phyloP scores from a whole-genome alignment of 2,888 invertebrate genomes.

The Drosophila antonietae region DNA sequence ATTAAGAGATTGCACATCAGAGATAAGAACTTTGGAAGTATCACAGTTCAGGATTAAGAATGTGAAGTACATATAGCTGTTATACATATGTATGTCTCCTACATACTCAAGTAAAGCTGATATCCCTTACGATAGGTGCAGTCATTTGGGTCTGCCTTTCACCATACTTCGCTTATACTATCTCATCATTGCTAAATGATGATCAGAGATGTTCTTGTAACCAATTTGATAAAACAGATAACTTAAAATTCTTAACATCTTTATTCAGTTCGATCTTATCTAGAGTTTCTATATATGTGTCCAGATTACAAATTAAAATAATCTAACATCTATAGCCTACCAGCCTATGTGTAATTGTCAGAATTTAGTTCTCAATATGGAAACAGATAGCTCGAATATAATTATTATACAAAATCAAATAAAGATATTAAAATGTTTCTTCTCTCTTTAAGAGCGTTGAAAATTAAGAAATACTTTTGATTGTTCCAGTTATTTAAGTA shows the following conservation, averaged over 20 bases:
- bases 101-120: constrained; percentile 12
- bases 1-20: constrained; percentile 57
- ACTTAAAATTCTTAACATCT: constrained; percentile 49
- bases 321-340: neutral
- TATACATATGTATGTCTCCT: neutral
- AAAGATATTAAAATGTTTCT: too few relatives aligned
- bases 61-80: constrained; percentile 2
- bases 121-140: constrained; percentile 31
- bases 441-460: too few relatives aligned
- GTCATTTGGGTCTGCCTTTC: constrained; percentile 48
- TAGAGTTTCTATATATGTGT: neutral
- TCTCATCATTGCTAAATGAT: constrained; percentile 37
- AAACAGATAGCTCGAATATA: neutral
- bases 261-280: constrained; percentile 27
- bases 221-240: constrained; percentile 65
- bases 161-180: constrained; percentile 24
- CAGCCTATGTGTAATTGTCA: neutral
- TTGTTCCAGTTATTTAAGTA: too few relatives aligned
- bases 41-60: constrained; percentile 11
- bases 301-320: constrained; percentile 2
- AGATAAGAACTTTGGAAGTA: constrained; percentile 55
- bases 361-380: neutral
- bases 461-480: too few relatives aligned
- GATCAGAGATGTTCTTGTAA: constrained; percentile 28
- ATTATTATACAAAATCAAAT: too few relatives aligned